Percentiles rank a stretch among this genome's conserved stretches.
Evolutionary conservation across 2,797 vertebrate genomes (phyloP).

Genomic region (Pterois miles): DNA sequence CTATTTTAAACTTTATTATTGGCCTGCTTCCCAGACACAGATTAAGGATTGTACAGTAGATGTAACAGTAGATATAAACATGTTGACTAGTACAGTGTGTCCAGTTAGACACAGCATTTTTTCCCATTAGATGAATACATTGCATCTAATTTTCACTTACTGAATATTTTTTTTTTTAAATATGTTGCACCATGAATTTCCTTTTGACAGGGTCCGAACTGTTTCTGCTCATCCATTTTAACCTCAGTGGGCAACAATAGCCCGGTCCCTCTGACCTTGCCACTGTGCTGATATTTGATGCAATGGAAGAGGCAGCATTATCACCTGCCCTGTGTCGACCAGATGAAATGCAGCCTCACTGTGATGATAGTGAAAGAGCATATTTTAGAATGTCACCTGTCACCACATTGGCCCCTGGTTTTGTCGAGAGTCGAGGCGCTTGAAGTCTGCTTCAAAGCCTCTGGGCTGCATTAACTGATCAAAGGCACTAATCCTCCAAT

Average conservation of each 20-base stretch:
- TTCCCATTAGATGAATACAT: background rate
- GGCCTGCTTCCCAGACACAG: background rate
- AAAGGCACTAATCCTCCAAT: conserved; percentile 62
- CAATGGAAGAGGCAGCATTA: conserved; percentile 4
- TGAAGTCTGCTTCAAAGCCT: conserved; percentile 58
- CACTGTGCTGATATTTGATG: conserved; percentile 16
- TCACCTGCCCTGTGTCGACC: background rate
- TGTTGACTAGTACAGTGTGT: conserved; percentile 5
- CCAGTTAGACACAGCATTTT: background rate
- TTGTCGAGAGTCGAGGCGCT: background rate
- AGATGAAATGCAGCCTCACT: conserved; percentile 38
- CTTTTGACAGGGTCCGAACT: background rate
- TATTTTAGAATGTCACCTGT: conserved; percentile 58
- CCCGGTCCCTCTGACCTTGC: background rate
- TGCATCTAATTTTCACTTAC: background rate
- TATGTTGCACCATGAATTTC: background rate
- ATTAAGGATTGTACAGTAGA: background rate
- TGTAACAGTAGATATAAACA: conserved; percentile 4
- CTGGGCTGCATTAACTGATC: conserved; percentile 54
- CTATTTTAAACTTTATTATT: background rate
- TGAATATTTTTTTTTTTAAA: background rate
- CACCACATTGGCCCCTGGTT: background rate
- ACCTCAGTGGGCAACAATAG: background rate
- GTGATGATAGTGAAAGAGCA: conserved; percentile 45
- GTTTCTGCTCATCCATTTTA: background rate